Conservation (phyloP, 2,797 vertebrate genomes). For the Gouania willdenowi region DNA sequence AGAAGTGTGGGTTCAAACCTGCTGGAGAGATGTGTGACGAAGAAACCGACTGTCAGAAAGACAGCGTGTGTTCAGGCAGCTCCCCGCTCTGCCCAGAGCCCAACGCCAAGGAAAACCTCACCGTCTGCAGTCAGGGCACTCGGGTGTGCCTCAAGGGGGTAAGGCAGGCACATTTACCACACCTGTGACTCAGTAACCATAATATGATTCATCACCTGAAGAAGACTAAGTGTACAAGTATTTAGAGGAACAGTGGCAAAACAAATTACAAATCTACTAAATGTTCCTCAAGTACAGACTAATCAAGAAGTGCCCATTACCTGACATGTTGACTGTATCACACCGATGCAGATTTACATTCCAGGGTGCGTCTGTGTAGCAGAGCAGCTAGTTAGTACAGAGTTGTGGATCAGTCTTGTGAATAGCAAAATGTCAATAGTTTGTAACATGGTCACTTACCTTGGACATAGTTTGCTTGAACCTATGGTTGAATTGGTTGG, state of each 20-base stretch:
- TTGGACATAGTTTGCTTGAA: too few species aligned
- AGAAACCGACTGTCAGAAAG: slow-evolving; percentile 71
- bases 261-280: too few species aligned
- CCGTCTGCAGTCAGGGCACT: slow-evolving; percentile 69
- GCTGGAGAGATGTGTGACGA: slow-evolving; percentile 57
- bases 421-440: too few species aligned
- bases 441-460: too few species aligned
- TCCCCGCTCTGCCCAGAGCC: slow-evolving; percentile 66
- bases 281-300: neutral
- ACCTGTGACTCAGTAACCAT: neutral
- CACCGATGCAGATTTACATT: too few species aligned
- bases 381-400: too few species aligned
- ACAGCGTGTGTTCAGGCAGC: slow-evolving; percentile 67
- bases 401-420: too few species aligned
- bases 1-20: slow-evolving; percentile 63
- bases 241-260: too few species aligned
- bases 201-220: neutral
- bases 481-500: too few species aligned
- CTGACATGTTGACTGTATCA: too few species aligned
- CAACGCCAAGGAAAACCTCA: slow-evolving; percentile 72
- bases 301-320: neutral
- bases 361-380: too few species aligned
- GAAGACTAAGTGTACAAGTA: neutral
- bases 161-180: slow-evolving; percentile 22
- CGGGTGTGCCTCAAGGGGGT: slow-evolving; percentile 80